phyloP scores from a whole-genome alignment of 2,113 vertebrate genomes.

The Hystrix brachyura region DNA sequence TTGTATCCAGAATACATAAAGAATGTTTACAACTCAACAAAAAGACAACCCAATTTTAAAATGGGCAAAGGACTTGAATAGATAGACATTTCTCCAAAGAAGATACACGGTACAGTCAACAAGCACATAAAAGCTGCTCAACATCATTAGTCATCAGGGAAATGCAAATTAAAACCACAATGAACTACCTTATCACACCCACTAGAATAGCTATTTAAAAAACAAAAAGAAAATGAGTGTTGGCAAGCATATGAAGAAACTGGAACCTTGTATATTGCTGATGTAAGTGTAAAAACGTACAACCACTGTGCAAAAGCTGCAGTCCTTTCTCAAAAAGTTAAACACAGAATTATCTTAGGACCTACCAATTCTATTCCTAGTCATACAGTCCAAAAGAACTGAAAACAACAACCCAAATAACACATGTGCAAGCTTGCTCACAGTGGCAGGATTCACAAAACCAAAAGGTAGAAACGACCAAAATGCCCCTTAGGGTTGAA shows the following conservation, averaged over 20 bases:
- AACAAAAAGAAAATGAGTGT: not conserved
- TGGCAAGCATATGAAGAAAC: not conserved
- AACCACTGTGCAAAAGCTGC: not conserved
- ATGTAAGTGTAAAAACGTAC: not conserved
- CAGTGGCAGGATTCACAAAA: not conserved
- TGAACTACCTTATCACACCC: not conserved
- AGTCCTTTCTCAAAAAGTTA: not conserved
- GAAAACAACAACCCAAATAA: not conserved
- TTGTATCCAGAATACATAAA: not conserved
- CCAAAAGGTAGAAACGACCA: not conserved
- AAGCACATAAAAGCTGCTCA: not conserved
- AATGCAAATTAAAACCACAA: not conserved
- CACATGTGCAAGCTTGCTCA: not conserved
- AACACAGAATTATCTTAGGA: not conserved
- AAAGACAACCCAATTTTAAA: slow-evolving; percentile 20
- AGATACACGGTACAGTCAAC: not conserved
- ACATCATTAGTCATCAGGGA: not conserved
- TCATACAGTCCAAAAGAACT: not conserved
- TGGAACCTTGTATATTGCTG: not conserved
- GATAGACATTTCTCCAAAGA: not conserved
- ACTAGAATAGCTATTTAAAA: not conserved
- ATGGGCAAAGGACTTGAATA: not conserved
- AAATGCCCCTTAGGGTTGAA: not conserved
- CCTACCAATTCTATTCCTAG: not conserved
- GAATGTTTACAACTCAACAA: slow-evolving; percentile 33